Evolutionary conservation across 2,113 vertebrate genomes (phyloP).

Genomic region (Chiloscyllium plagiosum): DNA sequence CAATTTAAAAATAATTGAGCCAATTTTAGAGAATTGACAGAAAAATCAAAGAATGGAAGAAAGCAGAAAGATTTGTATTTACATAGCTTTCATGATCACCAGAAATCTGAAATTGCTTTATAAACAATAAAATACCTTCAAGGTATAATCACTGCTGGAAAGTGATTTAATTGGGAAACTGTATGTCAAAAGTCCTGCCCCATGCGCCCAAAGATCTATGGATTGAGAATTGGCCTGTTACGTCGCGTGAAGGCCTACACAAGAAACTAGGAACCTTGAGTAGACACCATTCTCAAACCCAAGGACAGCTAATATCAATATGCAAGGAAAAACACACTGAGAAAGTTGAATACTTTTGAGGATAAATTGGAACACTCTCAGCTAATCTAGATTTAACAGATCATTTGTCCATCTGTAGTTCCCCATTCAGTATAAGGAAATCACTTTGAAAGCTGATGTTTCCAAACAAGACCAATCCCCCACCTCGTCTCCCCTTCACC

Average conservation of each 20-base stretch:
- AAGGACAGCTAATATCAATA: not conserved
- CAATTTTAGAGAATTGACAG: not conserved
- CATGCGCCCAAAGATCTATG: not conserved
- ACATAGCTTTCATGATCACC: not conserved
- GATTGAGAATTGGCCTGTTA: not conserved
- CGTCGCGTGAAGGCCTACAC: not conserved
- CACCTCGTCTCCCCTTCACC: not conserved
- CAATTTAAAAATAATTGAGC: not conserved
- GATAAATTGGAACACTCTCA: conserved; percentile 39
- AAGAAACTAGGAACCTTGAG: not conserved
- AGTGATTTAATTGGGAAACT: not conserved
- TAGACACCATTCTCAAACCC: not conserved
- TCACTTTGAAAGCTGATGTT: too few species aligned
- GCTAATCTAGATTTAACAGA: not conserved
- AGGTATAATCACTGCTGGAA: not conserved
- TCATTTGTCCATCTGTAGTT: not conserved
- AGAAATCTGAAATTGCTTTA: not conserved
- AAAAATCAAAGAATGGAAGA: not conserved
- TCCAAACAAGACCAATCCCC: too few species aligned
- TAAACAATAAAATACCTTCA: not conserved
- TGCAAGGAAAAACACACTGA: not conserved
- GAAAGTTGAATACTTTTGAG: not conserved
- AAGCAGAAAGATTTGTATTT: not conserved
- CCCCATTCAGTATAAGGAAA: not conserved
- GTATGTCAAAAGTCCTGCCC: not conserved